phyloP scores from a whole-genome alignment of 2,113 vertebrate species.

The Puntigrus tetrazona region DNA sequence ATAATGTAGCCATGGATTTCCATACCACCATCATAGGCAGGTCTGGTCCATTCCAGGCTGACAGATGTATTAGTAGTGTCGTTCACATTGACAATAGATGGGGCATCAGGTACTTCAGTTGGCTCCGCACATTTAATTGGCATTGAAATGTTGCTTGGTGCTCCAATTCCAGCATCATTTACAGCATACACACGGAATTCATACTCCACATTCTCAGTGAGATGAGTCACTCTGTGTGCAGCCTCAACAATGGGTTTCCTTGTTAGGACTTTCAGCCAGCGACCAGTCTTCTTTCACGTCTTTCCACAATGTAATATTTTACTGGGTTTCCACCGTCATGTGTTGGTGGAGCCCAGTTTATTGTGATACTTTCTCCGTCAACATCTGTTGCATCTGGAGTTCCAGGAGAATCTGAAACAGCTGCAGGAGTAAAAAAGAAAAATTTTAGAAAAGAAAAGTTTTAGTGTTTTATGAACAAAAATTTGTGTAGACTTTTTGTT shows the following conservation, averaged over 20 bases:
- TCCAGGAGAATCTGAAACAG: constrained; percentile 89
- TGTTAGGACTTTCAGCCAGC: constrained; percentile 92
- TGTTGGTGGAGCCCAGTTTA: constrained; percentile 88
- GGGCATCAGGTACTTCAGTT: constrained; percentile 88
- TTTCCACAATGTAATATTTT: constrained; percentile 89
- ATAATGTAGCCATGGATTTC: constrained; percentile 94
- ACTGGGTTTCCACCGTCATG: constrained; percentile 94
- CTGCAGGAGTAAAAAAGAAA: constrained; percentile 68
- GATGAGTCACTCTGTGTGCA: constrained; percentile 85
- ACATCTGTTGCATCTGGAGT: constrained; percentile 88
- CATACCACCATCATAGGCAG: constrained; percentile 92
- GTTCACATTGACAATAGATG: constrained; percentile 89
- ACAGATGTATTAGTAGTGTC: constrained; percentile 92
- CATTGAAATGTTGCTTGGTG: constrained; percentile 84
- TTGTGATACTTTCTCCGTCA: constrained; percentile 91
- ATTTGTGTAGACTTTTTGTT: too few species aligned
- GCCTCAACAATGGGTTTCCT: constrained; percentile 90
- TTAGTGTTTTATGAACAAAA: neutral
- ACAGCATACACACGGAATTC: constrained; percentile 96
- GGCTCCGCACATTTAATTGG: constrained; percentile 93
- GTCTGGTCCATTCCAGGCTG: constrained; percentile 93
- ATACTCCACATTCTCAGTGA: constrained; percentile 92
- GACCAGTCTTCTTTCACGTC: constrained; percentile 94
- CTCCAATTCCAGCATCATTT: constrained; percentile 89
- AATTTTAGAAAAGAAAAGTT: too few species aligned